Conservation (phyloP, 2,797 vertebrate genomes). For the Gephyroberyx darwinii region DNA sequence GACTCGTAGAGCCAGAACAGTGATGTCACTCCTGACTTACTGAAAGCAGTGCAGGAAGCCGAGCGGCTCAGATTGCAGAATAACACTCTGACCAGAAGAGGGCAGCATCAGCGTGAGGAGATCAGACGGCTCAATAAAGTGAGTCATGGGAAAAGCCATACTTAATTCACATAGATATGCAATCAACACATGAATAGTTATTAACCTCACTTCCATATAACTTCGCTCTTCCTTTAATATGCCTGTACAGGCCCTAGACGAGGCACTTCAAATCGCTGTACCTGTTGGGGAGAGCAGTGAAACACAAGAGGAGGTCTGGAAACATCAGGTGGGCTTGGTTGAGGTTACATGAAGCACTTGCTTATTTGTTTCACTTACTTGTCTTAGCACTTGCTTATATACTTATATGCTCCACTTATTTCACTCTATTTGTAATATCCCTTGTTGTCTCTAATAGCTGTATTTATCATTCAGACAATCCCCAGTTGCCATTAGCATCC, state of each 20-base stretch:
- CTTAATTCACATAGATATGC: too few relatives aligned
- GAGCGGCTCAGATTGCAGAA: conserved; percentile 59
- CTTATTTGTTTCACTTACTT: too few relatives aligned
- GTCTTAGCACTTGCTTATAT: too few relatives aligned
- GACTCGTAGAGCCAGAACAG: conserved; percentile 28
- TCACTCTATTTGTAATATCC: not conserved
- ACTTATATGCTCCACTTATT: too few relatives aligned
- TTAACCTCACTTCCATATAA: not conserved
- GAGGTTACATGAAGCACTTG: not conserved
- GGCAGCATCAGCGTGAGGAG: conserved; percentile 68
- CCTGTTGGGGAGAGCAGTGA: conserved; percentile 16
- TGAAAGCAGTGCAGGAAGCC: conserved; percentile 49
- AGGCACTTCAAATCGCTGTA: conserved; percentile 30
- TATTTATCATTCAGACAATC: not conserved
- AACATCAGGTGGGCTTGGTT: conserved; percentile 69
- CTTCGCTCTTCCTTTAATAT: not conserved
- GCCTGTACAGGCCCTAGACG: conserved; percentile 57
- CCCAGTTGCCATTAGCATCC: not conserved
- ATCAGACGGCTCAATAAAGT: conserved; percentile 76
- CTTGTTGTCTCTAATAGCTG: not conserved
- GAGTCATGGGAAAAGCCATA: not conserved
- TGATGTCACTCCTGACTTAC: conserved; percentile 14
- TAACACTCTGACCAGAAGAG: conserved; percentile 53
- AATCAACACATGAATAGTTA: not conserved
- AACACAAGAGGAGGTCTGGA: conserved; percentile 68